phyloP scores from a whole-genome alignment of 2,113 vertebrate species.

The Pachypanchax playfairii region DNA sequence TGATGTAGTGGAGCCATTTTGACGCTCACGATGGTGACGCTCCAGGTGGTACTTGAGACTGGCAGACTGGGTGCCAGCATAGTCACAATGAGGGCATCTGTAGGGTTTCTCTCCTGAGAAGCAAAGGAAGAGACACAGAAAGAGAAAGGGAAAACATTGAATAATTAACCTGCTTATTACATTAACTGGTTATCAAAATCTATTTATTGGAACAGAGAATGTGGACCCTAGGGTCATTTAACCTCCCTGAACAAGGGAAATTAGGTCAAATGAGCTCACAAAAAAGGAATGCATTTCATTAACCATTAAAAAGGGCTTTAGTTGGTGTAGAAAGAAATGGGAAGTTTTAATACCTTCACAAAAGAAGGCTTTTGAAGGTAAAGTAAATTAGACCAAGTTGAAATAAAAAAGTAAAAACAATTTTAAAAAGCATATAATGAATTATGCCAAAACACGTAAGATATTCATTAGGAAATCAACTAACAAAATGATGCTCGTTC shows the following conservation, averaged over 20 bases:
- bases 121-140: slow-evolving; percentile 52
- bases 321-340: slow-evolving; percentile 21
- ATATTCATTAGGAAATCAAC: slow-evolving; percentile 33
- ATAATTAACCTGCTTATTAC: slow-evolving; percentile 80
- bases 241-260: slow-evolving; percentile 75
- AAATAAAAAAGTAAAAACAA: background rate
- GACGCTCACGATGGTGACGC: slow-evolving; percentile 93
- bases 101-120: slow-evolving; percentile 97
- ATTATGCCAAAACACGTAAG: background rate
- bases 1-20: slow-evolving; percentile 86
- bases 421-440: slow-evolving; percentile 13
- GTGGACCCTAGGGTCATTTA: slow-evolving; percentile 78
- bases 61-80: slow-evolving; percentile 97
- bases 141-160: slow-evolving; percentile 66
- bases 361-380: background rate
- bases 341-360: background rate
- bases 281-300: slow-evolving; percentile 63
- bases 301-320: slow-evolving; percentile 40
- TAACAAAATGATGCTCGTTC: slow-evolving; percentile 26
- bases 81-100: slow-evolving; percentile 98
- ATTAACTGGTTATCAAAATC: slow-evolving; percentile 74
- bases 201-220: slow-evolving; percentile 76
- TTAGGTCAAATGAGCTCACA: slow-evolving; percentile 72
- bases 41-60: slow-evolving; percentile 98
- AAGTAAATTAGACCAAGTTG: background rate